These are phyloP conservation scores for Pseudorhiza aurosa DNA, from an alignment of 30 jellyfish, hydroid and myxozoan species.

Conservation along the genomic window DNA sequence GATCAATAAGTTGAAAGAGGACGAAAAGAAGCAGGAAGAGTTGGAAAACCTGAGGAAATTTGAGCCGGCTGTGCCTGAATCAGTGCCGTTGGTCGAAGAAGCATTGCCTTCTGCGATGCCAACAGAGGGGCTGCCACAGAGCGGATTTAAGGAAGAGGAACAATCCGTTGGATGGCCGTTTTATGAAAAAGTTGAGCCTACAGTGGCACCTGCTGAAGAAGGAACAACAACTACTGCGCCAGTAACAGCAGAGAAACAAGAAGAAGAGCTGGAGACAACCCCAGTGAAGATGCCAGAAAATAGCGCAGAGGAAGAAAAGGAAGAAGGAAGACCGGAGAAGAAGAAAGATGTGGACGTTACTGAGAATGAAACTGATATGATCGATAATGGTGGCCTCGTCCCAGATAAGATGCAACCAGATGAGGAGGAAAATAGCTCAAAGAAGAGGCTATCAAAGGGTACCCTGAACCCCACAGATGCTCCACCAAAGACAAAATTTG, in stretches of 20 bases:
- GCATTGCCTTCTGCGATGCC: not conserved
- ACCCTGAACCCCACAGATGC: constrained; percentile 57
- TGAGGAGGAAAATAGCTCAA: constrained; percentile 44
- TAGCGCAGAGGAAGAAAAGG: not conserved
- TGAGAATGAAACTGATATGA: not conserved
- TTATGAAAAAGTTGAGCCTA: not conserved
- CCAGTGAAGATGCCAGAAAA: too few relatives aligned
- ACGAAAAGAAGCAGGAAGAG: constrained; percentile 1
- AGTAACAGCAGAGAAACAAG: not conserved
- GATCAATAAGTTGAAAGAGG: constrained; percentile 31
- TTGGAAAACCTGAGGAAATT: not conserved
- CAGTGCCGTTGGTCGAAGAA: not conserved
- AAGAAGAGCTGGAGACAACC: constrained; percentile 37
- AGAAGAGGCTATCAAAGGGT: constrained; percentile 12
- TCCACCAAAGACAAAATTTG: constrained; percentile 46
- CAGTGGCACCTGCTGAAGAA: not conserved
- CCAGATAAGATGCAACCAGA: not conserved
- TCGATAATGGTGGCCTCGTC: not conserved
- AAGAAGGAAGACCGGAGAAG: not conserved
- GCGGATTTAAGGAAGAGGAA: not conserved
- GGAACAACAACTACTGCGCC: not conserved
- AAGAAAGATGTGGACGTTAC: not conserved
- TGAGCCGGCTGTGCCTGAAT: not conserved
- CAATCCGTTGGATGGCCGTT: not conserved
- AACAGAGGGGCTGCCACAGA: not conserved